phyloP scores from a whole-genome alignment of 2,888 invertebrate species.

The Pachydiplax longipennis region DNA sequence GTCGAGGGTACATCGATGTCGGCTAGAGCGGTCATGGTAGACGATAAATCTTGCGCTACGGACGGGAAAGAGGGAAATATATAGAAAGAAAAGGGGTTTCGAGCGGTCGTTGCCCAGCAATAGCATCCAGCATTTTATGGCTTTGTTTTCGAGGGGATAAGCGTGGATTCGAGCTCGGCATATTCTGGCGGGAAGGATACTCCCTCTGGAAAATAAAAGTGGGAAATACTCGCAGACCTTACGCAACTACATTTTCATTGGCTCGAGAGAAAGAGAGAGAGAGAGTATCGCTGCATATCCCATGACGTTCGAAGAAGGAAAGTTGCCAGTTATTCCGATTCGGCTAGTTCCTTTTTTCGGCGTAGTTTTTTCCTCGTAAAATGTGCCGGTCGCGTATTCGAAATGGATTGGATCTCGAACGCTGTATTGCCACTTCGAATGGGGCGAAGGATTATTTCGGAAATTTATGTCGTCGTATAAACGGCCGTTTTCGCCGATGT shows the following conservation, averaged over 20 bases:
- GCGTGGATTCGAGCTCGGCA: not conserved
- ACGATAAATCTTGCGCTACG: conserved; percentile 21
- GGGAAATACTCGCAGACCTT: not conserved
- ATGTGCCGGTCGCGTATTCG: too few relatives aligned
- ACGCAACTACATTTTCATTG: conserved; percentile 33
- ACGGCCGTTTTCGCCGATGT: too few relatives aligned
- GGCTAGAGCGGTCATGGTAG: not conserved
- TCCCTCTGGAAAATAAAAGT: too few relatives aligned
- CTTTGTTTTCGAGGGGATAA: conserved; percentile 21
- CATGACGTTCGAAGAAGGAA: not conserved
- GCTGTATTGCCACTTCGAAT: too few relatives aligned
- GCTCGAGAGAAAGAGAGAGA: not conserved
- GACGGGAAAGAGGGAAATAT: not conserved
- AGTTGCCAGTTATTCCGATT: not conserved
- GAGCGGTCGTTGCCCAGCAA: conserved; percentile 14
- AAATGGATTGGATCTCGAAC: too few relatives aligned
- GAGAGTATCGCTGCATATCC: not conserved
- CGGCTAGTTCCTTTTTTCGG: not conserved
- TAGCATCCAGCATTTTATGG: conserved; percentile 29
- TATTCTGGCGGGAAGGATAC: not conserved
- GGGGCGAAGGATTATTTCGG: too few relatives aligned
- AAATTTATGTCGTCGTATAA: too few relatives aligned
- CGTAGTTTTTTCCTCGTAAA: too few relatives aligned
- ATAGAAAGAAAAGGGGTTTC: not conserved
- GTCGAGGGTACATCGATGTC: not conserved